A percentile compares a stretch with the other conserved stretches of the same genome.
phyloP scores from a whole-genome alignment of 2,797 vertebrate species.

The Peromyscus eremicus region DNA sequence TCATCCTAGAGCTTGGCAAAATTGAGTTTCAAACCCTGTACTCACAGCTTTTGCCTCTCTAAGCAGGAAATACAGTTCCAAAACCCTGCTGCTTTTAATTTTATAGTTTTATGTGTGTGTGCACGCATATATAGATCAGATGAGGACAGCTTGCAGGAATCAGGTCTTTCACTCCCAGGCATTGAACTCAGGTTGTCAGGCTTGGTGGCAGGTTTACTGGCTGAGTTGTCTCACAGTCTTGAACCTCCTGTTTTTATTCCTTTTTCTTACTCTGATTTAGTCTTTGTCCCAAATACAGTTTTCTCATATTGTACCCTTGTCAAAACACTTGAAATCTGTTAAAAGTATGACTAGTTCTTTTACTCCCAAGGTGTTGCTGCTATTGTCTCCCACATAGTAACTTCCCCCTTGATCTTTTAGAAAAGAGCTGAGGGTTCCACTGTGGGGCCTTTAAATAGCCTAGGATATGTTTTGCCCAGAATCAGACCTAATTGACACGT shows the following conservation, averaged over 20 bases:
- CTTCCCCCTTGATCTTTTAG: background rate
- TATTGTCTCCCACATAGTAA: background rate
- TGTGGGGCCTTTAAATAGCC: conserved; percentile 18
- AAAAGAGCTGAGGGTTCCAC: background rate
- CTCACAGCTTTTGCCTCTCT: background rate
- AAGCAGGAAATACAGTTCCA: conserved; percentile 8
- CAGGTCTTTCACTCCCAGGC: background rate
- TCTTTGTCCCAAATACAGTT: conserved; percentile 15
- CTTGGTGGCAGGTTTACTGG: background rate
- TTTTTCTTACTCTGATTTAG: conserved; percentile 45
- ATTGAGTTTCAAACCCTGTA: background rate
- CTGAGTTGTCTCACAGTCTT: background rate
- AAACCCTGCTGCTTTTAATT: background rate
- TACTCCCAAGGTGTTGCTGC: conserved; percentile 25
- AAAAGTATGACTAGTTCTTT: conserved; percentile 52
- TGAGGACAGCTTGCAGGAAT: background rate
- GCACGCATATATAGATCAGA: background rate
- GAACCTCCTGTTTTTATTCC: conserved; percentile 3
- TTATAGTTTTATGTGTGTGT: background rate
- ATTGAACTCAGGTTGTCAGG: background rate
- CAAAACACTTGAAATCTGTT: conserved; percentile 48
- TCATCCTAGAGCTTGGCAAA: conserved; percentile 46
- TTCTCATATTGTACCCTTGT: background rate
- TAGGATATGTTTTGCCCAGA: conserved; percentile 26
- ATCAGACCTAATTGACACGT: conserved; percentile 41